A percentile compares a stretch with the other conserved stretches of the same genome.
Evolutionary conservation across 2,113 vertebrate genomes (phyloP).

Genomic region (Phoxinus phoxinus): DNA sequence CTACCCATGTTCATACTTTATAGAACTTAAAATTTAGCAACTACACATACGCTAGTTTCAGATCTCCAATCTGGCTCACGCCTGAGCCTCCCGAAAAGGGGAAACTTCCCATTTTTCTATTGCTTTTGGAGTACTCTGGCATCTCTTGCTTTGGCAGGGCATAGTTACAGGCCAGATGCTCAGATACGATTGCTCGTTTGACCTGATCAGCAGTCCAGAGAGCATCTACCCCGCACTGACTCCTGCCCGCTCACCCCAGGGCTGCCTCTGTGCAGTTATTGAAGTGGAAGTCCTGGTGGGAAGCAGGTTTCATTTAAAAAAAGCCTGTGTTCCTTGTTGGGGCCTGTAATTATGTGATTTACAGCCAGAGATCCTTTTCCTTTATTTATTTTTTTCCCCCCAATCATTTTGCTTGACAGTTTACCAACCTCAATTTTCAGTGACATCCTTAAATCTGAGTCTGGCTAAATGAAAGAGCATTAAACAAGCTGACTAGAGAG

Average conservation of each 20-base stretch:
- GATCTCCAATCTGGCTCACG: neutral
- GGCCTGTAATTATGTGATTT: conserved; percentile 63
- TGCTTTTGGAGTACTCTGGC: neutral
- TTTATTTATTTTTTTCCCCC: neutral
- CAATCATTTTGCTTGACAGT: conserved; percentile 29
- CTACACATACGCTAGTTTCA: too few relatives aligned
- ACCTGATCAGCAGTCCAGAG: neutral
- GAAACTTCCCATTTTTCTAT: neutral
- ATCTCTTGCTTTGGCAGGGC: neutral
- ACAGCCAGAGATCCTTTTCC: conserved; percentile 42
- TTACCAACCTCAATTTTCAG: conserved; percentile 52
- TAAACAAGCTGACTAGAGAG: conserved; percentile 35
- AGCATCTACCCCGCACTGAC: neutral
- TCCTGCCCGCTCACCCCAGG: neutral
- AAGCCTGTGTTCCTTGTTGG: conserved; percentile 45
- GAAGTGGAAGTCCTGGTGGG: conserved; percentile 52
- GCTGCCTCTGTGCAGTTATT: conserved; percentile 36
- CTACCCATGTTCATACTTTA: too few relatives aligned
- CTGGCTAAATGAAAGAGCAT: conserved; percentile 50
- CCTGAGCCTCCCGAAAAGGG: neutral
- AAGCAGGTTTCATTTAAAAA: conserved; percentile 55
- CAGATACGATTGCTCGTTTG: neutral
- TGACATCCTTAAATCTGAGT: conserved; percentile 49
- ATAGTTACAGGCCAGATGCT: neutral
- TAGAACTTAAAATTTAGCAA: too few relatives aligned